These are phyloP conservation scores for Leptothorax acervorum DNA, from an alignment of 2,888 invertebrate species.

Conservation along the genomic window DNA sequence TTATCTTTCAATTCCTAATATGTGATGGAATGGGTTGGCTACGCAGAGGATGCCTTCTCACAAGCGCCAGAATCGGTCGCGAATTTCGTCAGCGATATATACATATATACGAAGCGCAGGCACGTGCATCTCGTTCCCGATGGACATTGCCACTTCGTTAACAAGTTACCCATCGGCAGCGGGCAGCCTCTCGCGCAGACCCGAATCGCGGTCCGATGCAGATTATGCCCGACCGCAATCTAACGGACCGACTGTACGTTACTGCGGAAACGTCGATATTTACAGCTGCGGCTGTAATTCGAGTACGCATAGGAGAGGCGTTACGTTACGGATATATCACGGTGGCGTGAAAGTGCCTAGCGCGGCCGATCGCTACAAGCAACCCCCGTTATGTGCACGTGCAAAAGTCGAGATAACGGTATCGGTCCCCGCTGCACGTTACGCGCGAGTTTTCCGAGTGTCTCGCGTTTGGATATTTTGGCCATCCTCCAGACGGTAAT, in stretches of 20 bases:
- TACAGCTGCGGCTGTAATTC: slow-evolving; percentile 36
- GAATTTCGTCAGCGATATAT: neutral
- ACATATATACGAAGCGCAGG: neutral
- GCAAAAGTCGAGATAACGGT: slow-evolving; percentile 41
- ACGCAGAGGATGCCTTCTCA: neutral
- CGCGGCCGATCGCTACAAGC: neutral
- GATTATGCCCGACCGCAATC: slow-evolving; percentile 17
- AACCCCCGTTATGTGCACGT: slow-evolving; percentile 22
- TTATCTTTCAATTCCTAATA: neutral
- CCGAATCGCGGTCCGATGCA: slow-evolving; percentile 23
- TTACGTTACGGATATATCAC: slow-evolving; percentile 22
- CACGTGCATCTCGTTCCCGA: slow-evolving; percentile 12
- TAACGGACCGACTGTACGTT: slow-evolving; percentile 16
- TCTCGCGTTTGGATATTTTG: slow-evolving; percentile 57
- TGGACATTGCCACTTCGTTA: slow-evolving; percentile 34
- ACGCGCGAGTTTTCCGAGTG: slow-evolving; percentile 42
- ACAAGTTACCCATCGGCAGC: slow-evolving; percentile 25
- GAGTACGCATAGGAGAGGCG: slow-evolving; percentile 30
- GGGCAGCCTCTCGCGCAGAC: slow-evolving; percentile 6
- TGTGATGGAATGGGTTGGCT: neutral
- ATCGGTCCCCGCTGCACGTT: slow-evolving; percentile 12
- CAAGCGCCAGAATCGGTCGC: neutral
- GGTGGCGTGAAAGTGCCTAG: slow-evolving; percentile 20
- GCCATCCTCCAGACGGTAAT: slow-evolving; percentile 66
- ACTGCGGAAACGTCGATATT: slow-evolving; percentile 43